Evolutionary conservation across 2,797 vertebrate genomes (phyloP), one percentile per base, ranked within the genome.

Genomic region (Serranus cabrilla): DNA sequence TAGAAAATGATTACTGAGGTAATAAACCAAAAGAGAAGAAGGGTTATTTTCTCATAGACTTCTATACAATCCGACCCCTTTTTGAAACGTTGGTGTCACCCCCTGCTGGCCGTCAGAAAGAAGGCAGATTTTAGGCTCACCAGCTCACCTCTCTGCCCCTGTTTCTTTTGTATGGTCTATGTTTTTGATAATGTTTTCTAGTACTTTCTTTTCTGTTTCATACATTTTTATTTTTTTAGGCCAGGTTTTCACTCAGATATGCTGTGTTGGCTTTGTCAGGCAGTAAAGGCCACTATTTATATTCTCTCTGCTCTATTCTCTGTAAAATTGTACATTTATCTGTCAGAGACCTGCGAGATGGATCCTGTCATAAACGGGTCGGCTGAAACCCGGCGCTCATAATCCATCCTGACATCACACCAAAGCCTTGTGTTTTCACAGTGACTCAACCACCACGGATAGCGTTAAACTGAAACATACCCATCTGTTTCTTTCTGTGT

Each of bases 391-490:
- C 50, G 67, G 60, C 81, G 50, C 61, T 75, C 81, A 46, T 93
- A 92, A 92, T 89, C 68, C 62, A 8, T 83, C 84, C 81, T 92
- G 92, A 93, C 89, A 80, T 91, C 85, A 91, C 90, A 88, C 87
- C 73, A 60, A 80, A 91, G 82, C 73, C 74, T 72, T 76, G 59
- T 94, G 87, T 94, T 94, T 94, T 94, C 81, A 87, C 69, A 91
- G 81, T 76, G 88, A 89, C 84, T 83, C 73, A 65, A 89, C 66
- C 82, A 55, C 74, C 63, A 45, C 84, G 89, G 87, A 83, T 79
- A 80, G 87, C n/a, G 66, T 85, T 93, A 90, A 92, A 87, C 91
- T 87, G 87, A 94, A 93, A 92, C 93, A 93, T 91, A 90, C 90
- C 91, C 87, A 87, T 93, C 84, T 75, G 87, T 86, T 92, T 88